These are phyloP conservation scores for Ptyas mucosa DNA, from an alignment of 2,113 vertebrate genomes.

Conservation along the genomic window DNA sequence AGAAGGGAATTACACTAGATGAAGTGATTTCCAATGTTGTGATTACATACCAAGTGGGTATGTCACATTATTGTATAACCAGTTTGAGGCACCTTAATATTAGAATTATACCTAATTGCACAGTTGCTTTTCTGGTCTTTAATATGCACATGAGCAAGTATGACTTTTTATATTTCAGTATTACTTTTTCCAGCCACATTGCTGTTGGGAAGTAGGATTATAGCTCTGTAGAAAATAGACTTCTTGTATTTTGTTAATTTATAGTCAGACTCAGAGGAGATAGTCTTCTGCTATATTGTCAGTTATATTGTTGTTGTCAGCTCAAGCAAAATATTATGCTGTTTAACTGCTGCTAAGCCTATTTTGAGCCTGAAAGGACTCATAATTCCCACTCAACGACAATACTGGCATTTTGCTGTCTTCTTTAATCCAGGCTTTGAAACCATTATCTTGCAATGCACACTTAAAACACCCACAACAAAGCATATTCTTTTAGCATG, in stretches of 20 bases:
- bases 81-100: not conserved
- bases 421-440: constrained; percentile 5
- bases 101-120: not conserved
- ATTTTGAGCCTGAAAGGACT: constrained; percentile 11
- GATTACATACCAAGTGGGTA: not conserved
- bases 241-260: constrained; percentile 6
- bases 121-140: not conserved
- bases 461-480: not conserved
- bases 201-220: not conserved
- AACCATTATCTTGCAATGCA: not conserved
- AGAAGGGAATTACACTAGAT: not conserved
- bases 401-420: not conserved
- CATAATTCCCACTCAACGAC: constrained; percentile 4
- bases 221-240: not conserved
- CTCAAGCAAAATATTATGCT: constrained; percentile 7
- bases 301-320: constrained; percentile 22
- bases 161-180: not conserved
- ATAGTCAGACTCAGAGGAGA: constrained; percentile 3
- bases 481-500: not conserved
- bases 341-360: constrained; percentile 10
- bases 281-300: not conserved
- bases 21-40: not conserved
- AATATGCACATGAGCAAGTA: not conserved
- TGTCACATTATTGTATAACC: not conserved
- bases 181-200: not conserved